Conservation (phyloP, 1,140 invertebrate genomes). For the Luehdorfia chinensis region DNA sequence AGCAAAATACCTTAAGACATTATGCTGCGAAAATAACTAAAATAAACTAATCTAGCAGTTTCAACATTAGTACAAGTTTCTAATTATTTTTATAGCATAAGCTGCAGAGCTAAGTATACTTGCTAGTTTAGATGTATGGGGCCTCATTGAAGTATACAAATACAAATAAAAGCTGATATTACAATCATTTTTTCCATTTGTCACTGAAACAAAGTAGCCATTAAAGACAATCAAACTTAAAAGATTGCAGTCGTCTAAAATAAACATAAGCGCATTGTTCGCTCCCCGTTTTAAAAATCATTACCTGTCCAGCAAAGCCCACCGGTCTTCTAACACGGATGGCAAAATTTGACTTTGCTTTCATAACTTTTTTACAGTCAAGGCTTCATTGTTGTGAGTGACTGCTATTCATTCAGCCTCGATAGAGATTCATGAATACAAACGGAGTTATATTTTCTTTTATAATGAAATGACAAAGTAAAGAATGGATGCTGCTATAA, state of each 20-base stretch:
- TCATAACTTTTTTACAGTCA: constrained; percentile 9
- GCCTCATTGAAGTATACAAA: too few species aligned
- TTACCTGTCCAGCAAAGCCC: not conserved
- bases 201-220: too few species aligned
- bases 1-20: too few species aligned
- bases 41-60: too few species aligned
- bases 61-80: too few species aligned
- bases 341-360: constrained; percentile 12
- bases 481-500: not conserved
- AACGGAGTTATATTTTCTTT: not conserved
- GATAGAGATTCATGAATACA: constrained; percentile 4
- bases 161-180: too few species aligned
- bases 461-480: constrained; percentile 3
- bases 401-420: constrained; percentile 8
- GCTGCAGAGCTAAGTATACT: too few species aligned
- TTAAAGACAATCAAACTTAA: constrained; percentile 4
- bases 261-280: constrained; percentile 1
- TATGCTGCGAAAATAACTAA: too few species aligned
- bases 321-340: not conserved
- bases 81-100: too few species aligned
- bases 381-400: constrained; percentile 12
- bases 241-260: constrained; percentile 3
- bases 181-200: too few species aligned
- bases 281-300: constrained; percentile 1
- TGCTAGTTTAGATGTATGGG: too few species aligned